Evolutionary conservation across 2,113 vertebrate species (phyloP).

Genomic region (Geococcyx californianus): DNA sequence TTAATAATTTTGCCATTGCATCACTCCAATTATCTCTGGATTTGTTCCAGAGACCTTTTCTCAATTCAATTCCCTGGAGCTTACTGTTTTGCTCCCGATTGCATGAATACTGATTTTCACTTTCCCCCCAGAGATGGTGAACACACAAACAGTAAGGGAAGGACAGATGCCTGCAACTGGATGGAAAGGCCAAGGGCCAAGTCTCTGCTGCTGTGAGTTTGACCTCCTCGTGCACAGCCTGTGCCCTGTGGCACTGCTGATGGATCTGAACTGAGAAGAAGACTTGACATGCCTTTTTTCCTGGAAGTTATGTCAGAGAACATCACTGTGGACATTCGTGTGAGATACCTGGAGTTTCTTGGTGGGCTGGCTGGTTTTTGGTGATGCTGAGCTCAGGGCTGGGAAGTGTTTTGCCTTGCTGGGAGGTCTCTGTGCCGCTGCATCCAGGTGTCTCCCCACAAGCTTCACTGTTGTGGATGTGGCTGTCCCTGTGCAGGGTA

Average conservation of each 20-base stretch:
- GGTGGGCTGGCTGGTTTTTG: neutral
- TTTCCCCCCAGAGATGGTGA: neutral
- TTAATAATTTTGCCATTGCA: neutral
- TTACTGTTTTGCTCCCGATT: neutral
- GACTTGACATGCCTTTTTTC: fast-evolving
- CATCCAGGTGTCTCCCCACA: constrained; percentile 56
- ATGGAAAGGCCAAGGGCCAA: neutral
- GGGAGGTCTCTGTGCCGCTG: neutral
- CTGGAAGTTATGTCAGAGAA: neutral
- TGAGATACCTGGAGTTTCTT: neutral
- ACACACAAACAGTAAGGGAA: neutral
- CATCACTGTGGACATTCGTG: neutral
- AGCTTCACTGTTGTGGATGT: constrained; percentile 42
- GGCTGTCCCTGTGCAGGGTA: constrained; percentile 46
- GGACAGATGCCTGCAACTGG: neutral
- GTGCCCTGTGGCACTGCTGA: neutral
- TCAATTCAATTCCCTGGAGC: neutral
- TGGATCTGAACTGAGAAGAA: neutral
- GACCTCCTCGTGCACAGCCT: neutral
- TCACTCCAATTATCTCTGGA: neutral
- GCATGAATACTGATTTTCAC: neutral
- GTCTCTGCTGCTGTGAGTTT: neutral
- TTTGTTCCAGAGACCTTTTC: neutral
- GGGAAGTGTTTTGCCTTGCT: constrained; percentile 36
- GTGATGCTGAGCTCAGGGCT: neutral